phyloP scores from a whole-genome alignment of 2,797 vertebrate species.

The Mycteria americana region DNA sequence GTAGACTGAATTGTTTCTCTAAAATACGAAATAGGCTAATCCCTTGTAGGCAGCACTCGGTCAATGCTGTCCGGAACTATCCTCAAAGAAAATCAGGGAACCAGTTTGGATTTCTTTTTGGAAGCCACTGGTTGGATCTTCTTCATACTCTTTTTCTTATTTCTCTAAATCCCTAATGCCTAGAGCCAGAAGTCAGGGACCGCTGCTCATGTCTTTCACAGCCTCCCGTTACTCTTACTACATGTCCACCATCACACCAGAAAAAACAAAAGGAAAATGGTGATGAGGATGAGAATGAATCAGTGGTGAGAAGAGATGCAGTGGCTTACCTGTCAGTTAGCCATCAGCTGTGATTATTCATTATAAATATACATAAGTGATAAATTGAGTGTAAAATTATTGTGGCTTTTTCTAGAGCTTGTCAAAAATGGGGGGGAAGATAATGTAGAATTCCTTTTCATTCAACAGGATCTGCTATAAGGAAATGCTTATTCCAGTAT shows the following conservation, averaged over 20 bases:
- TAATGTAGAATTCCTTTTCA: neutral
- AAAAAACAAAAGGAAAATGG: neutral
- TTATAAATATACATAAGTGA: neutral
- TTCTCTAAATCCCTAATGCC: neutral
- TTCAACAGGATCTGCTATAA: neutral
- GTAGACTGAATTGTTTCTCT: neutral
- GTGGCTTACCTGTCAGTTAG: neutral
- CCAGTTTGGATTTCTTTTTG: neutral
- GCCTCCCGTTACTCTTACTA: neutral
- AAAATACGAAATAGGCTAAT: neutral
- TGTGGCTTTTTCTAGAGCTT: constrained; percentile 7
- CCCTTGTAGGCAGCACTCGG: neutral
- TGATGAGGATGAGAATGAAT: neutral
- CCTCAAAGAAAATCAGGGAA: neutral
- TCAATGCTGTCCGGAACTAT: neutral
- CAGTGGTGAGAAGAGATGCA: neutral
- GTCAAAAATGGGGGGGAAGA: neutral
- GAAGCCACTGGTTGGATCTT: neutral
- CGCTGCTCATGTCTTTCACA: neutral
- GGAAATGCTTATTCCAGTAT: neutral
- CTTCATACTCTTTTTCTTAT: neutral
- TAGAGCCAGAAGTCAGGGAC: neutral
- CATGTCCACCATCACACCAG: neutral
- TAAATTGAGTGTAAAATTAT: constrained; percentile 25
- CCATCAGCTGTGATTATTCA: neutral